phyloP scores from a whole-genome alignment of 2,113 vertebrate species.

The Procapra przewalskii region DNA sequence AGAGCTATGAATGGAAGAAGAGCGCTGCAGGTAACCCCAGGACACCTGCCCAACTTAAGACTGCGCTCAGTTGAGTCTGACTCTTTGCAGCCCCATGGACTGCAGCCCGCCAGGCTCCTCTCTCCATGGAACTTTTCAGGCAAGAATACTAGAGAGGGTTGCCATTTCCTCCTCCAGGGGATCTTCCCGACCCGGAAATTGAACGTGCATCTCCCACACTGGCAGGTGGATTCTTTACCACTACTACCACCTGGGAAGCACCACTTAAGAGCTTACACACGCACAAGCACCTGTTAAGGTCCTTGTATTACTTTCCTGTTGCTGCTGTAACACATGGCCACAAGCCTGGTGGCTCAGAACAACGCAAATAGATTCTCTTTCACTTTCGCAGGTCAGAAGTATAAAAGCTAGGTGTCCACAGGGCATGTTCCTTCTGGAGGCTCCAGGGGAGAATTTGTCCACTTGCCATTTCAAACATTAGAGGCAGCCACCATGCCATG shows the following conservation, averaged over 20 bases:
- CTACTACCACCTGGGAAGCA: not conserved
- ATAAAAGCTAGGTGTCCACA: not conserved
- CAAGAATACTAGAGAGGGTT: not conserved
- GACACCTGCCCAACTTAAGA: not conserved
- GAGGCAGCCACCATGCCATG: not conserved
- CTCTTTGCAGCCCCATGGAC: not conserved
- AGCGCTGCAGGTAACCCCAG: fast-evolving
- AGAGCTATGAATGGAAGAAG: not conserved
- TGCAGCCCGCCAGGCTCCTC: not conserved
- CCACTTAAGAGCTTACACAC: fast-evolving
- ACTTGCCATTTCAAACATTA: too few relatives aligned
- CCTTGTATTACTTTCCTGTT: not conserved
- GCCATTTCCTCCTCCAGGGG: not conserved
- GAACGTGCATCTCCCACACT: not conserved
- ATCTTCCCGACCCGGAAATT: not conserved
- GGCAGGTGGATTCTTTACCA: not conserved
- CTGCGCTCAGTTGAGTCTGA: not conserved
- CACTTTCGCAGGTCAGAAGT: not conserved
- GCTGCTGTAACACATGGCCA: not conserved
- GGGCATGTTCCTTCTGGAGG: too few relatives aligned
- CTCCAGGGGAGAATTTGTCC: not conserved
- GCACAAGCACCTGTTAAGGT: fast-evolving
- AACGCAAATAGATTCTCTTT: fast-evolving
- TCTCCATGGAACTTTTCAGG: not conserved
- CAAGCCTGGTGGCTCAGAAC: not conserved